Percentiles rank a stretch among this genome's conserved stretches.
phyloP scores from a whole-genome alignment of 2,797 vertebrate genomes.

The Danio aesculapii region DNA sequence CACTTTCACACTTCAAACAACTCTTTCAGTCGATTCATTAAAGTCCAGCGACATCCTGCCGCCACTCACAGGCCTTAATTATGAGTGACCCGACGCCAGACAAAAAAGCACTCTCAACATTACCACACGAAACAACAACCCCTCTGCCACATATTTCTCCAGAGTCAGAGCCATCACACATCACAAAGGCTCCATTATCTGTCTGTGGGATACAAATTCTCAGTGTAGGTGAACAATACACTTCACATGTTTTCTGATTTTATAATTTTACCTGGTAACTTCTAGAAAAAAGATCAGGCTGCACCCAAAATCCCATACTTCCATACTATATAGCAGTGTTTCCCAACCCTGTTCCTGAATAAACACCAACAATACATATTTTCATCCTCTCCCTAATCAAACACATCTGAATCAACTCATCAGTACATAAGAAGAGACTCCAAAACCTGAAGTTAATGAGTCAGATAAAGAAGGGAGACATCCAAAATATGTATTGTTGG shows the following conservation, averaged over 20 bases:
- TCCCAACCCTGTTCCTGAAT: too few relatives aligned
- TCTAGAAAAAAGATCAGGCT: too few relatives aligned
- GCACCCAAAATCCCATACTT: too few relatives aligned
- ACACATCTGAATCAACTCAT: too few relatives aligned
- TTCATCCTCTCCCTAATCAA: too few relatives aligned
- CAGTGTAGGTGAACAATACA: not conserved
- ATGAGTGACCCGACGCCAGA: slow-evolving; percentile 39
- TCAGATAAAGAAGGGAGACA: too few relatives aligned
- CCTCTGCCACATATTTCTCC: slow-evolving; percentile 8
- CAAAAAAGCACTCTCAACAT: slow-evolving; percentile 34
- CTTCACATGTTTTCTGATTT: not conserved
- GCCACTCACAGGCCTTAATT: slow-evolving; percentile 24
- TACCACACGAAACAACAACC: slow-evolving; percentile 14
- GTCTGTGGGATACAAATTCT: slow-evolving; percentile 2
- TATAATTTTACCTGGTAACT: not conserved
- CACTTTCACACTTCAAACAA: slow-evolving; percentile 53
- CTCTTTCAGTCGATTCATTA: slow-evolving; percentile 43
- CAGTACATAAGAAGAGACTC: too few relatives aligned
- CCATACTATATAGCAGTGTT: too few relatives aligned
- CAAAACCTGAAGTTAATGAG: too few relatives aligned
- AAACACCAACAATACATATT: too few relatives aligned
- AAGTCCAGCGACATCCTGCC: slow-evolving; percentile 37
- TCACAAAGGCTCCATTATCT: slow-evolving; percentile 34
- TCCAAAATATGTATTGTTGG: too few relatives aligned
- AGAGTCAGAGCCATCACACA: not conserved